These are phyloP conservation scores for Dryobota labecula DNA, from an alignment of 2,888 invertebrate species.

Conservation along the genomic window DNA sequence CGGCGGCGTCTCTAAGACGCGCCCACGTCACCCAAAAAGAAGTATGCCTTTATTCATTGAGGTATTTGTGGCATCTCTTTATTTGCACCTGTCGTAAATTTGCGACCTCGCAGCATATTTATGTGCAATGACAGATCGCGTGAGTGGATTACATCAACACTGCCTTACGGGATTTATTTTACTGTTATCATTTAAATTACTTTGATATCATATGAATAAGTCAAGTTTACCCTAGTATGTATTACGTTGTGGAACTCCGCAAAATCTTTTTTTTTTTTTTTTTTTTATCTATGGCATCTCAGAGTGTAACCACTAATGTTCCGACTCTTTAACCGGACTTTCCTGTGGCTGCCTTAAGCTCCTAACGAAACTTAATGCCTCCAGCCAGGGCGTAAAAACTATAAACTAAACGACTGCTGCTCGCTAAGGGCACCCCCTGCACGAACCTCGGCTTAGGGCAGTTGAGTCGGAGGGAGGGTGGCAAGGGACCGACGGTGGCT, in stretches of 20 bases:
- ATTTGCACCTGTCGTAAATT: slow-evolving; percentile 84
- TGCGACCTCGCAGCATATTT: slow-evolving; percentile 68
- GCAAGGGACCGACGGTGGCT: no score
- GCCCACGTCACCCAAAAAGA: slow-evolving; percentile 70
- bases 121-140: slow-evolving; percentile 65
- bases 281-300: no score
- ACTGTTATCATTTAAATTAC: slow-evolving; percentile 54
- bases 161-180: slow-evolving; percentile 55
- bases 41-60: slow-evolving; percentile 75
- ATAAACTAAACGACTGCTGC: no score
- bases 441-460: no score
- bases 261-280: not conserved
- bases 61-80: slow-evolving; percentile 80
- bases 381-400: no score
- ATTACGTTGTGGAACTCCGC: not conserved
- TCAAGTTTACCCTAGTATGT: slow-evolving; percentile 23
- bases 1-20: slow-evolving; percentile 69
- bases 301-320: no score
- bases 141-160: slow-evolving; percentile 59
- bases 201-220: slow-evolving; percentile 47
- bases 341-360: no score
- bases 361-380: no score
- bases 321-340: no score
- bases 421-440: no score
- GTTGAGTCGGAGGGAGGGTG: no score